Evolutionary conservation across 2,797 vertebrate genomes (phyloP).

Genomic region (Cercopithecus petaurista): DNA sequence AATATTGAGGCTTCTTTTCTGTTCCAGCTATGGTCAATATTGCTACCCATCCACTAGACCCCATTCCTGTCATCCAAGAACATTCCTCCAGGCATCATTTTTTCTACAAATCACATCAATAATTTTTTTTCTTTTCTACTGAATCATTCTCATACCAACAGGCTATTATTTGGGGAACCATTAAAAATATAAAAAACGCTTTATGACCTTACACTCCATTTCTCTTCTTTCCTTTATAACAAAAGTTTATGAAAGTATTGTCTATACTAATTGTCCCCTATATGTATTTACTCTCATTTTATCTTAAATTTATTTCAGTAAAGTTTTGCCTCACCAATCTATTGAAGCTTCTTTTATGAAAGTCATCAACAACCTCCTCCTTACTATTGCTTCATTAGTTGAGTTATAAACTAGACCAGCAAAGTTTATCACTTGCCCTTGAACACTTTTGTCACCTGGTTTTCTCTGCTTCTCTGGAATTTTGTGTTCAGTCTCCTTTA

Average conservation of each 20-base stretch:
- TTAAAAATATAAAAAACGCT: background rate
- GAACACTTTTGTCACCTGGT: too few species aligned
- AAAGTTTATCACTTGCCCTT: background rate
- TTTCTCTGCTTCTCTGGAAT: background rate
- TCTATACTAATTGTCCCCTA: background rate
- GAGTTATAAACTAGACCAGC: background rate
- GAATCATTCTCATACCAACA: background rate
- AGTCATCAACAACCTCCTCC: background rate
- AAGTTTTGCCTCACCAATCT: background rate
- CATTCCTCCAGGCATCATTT: background rate
- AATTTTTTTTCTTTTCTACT: background rate
- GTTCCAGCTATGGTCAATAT: background rate
- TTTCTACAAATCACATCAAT: conserved; percentile 12
- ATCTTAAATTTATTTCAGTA: background rate
- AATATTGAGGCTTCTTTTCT: background rate
- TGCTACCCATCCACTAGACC: background rate
- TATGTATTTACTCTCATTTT: background rate
- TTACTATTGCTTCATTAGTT: background rate
- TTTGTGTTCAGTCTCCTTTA: background rate
- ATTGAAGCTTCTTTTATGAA: background rate
- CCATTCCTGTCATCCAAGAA: background rate
- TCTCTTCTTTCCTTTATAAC: background rate
- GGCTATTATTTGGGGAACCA: background rate
- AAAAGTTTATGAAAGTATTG: background rate
- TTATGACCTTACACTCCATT: background rate